Evolutionary conservation across 2,113 vertebrate genomes (phyloP), one percentile per base, ranked within the genome.

Genomic region (Stegostoma tigrinum): DNA sequence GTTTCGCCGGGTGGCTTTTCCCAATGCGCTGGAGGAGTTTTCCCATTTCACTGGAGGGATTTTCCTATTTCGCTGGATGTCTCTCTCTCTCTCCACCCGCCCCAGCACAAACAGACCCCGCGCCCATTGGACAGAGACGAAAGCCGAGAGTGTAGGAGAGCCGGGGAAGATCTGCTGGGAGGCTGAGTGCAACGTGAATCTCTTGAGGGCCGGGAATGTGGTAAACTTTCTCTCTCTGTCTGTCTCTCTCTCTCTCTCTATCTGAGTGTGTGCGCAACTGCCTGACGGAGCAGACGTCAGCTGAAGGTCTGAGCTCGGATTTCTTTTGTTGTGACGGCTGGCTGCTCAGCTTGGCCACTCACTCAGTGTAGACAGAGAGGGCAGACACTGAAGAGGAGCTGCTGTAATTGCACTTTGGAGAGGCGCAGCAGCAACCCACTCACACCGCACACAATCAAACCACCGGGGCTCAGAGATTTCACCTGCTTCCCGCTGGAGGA

Each of bases 271-370:
- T 96, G 96, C 97, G 96, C 96, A 97, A 96, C 96, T 96, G 96
- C 97, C 96, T 97, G 96, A 96, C 96, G 96, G 95, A 93, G 96
- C 96, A 97, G 96, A 97, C 97, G 97, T 97, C 97, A 97, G 96
- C 72, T 96, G 96, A 96, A 87, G 96, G 96, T 96, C 96, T 95
- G 87, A 91, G 96, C 96, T 30, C 30, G 48, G 52, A 89, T 55
- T 89, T 24, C 19, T 96, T 96, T 96, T 96, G 95, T 64, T 96
- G 67, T 96, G 96, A 87, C 86, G 7, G 7, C 0, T 0, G 30
- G 17, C 17, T 61, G 24, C 52, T 61, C 48, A 89, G 8, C 23
- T 8, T 89, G 86, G 14, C n/a, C 78, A 42, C 38, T 30, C 70
- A 61, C 38, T 21, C 15, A 42, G 34, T 83, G 14, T 42, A 38